Evolutionary conservation across 1,140 invertebrate genomes (phyloP), one percentile per base, ranked within the genome.

Genomic region (Drosophila melanogaster): DNA sequence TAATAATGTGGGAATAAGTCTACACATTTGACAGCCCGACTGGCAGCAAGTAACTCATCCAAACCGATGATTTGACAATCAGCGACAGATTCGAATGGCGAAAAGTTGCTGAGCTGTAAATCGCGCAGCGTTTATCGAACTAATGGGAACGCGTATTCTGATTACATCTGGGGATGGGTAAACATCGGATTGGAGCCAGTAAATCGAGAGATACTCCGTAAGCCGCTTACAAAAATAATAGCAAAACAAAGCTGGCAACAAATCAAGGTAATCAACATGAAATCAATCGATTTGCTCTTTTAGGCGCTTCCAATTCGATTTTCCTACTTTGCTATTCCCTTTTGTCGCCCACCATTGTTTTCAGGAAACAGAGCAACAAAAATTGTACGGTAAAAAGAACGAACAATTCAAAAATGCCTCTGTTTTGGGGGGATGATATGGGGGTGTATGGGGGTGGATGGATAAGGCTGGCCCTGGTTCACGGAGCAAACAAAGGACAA

Each of bases 231-330:
- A 61, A 70, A 19, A 40, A 51, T 46, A 58, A 44, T 35, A 33
- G 41, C 14, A 49, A 43, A 41, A 33, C 37, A 40, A 59, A 35
- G 35, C 64, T 26, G 46, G 44, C 54, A 57, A 77, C 77, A 79
- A 85, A 85, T 85, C 84, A 87, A 87, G 85, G 84, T 87, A 87
- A 89, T 87, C 78, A 85, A 81, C 81, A 71, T 85, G 69, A 86
- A 85, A 85, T 86, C 83, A 87, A 87, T 86, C 83, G 83, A 86
- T 87, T 86, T 79, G 73, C 75, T 64, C 83, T 78, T 78, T 86
- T 61, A 37, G 61, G 60, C 67, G 66, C 61, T 74, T 73, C 67
- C 67, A 35, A 74, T 80, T 79, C 58, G 61, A 81, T 81, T 78
- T 75, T 65, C 65, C 51, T 56, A 33, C 53, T 75, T 19, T 40